These are phyloP conservation scores for Patagioenas fasciata DNA, from an alignment of 2,113 vertebrate species.

Conservation along the genomic window DNA sequence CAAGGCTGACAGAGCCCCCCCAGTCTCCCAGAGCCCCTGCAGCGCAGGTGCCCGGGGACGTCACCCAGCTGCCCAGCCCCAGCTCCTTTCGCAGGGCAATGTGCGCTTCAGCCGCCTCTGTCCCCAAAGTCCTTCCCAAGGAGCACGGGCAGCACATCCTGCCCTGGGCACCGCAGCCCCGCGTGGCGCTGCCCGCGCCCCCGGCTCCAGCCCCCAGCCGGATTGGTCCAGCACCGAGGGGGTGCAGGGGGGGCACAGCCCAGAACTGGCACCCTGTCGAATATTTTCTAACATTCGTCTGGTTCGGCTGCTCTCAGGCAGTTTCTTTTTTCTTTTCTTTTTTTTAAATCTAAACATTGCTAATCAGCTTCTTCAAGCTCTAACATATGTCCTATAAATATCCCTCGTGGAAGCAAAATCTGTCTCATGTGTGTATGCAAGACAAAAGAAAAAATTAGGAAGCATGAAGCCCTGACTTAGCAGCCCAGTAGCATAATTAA, in stretches of 20 bases:
- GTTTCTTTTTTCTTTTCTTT: neutral
- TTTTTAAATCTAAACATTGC: conserved; percentile 31
- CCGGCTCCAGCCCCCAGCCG: neutral
- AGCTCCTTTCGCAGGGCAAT: neutral
- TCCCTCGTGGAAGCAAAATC: conserved; percentile 59
- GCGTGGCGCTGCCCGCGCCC: neutral
- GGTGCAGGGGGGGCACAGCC: neutral
- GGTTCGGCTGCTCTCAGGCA: neutral
- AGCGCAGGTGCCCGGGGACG: neutral
- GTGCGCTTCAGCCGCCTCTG: neutral
- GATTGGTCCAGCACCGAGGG: neutral
- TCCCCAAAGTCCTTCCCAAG: neutral
- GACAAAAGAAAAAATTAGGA: conserved; percentile 58
- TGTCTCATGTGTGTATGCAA: conserved; percentile 34
- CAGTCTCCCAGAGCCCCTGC: neutral
- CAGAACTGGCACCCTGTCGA: neutral
- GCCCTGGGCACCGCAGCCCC: neutral
- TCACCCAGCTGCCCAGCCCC: neutral
- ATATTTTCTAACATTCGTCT: neutral
- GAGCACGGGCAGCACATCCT: neutral
- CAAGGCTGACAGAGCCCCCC: neutral
- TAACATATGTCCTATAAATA: conserved; percentile 62
- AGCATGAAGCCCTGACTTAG: conserved; percentile 54
- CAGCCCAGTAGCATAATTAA: conserved; percentile 7
- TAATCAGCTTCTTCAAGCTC: conserved; percentile 53